phyloP scores from a whole-genome alignment of 1,140 invertebrate genomes.

The Aplysia californica region DNA sequence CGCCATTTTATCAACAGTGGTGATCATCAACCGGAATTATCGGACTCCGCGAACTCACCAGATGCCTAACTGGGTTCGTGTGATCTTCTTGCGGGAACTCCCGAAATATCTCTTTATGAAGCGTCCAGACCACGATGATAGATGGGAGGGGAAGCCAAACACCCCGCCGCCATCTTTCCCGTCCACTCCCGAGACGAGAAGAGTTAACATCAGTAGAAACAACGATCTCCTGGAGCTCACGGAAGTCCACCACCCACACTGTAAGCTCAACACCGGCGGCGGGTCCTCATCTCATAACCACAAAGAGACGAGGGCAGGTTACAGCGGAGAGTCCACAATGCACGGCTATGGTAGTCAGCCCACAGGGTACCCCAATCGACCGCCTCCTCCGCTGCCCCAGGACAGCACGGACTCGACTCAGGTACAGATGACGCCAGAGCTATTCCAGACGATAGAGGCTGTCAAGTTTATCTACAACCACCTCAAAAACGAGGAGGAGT shows the following conservation, averaged over 20 bases:
- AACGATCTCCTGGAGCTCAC: constrained; percentile 93
- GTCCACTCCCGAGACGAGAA: constrained; percentile 53
- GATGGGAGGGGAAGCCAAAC: constrained; percentile 50
- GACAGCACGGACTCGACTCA: no score
- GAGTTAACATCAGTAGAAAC: constrained; percentile 72
- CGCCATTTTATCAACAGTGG: constrained; percentile 97
- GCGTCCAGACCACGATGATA: constrained; percentile 62
- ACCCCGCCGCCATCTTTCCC: constrained; percentile 44
- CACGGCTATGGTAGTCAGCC: no score
- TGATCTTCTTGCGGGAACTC: constrained; percentile 64
- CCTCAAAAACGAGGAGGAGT: constrained; percentile 57
- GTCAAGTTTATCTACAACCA: constrained; percentile 69
- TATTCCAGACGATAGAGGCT: constrained; percentile 66
- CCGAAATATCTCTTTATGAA: constrained; percentile 65
- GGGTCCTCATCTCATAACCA: no score
- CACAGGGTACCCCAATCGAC: no score
- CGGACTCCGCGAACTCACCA: constrained; percentile 86
- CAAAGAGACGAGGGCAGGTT: no score
- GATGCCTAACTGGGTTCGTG: constrained; percentile 66
- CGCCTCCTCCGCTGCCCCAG: no score
- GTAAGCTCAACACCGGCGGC: constrained; percentile 81
- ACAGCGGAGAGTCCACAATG: no score
- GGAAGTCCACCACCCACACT: constrained; percentile 82
- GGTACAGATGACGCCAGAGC: constrained; percentile 55
- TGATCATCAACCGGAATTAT: constrained; percentile 99